Percentiles rank a stretch among this genome's conserved stretches.
Evolutionary conservation across 2,113 vertebrate species (phyloP).

Genomic region (Poeciliopsis turrubarensis): DNA sequence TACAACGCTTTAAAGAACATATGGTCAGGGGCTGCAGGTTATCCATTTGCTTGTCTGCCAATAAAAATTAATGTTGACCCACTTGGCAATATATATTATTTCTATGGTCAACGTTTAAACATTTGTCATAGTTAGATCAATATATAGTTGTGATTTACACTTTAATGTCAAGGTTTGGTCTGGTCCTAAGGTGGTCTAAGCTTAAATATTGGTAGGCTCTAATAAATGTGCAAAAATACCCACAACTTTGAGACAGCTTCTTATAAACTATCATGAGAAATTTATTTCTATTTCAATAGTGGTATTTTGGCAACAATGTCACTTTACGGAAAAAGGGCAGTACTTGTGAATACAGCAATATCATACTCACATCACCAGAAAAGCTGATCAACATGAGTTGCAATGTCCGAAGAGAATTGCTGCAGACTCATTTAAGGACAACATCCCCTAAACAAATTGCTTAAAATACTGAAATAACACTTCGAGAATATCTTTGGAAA

Average conservation of each 20-base stretch:
- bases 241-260: no score
- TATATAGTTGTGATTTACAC: background rate
- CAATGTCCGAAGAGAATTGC: background rate
- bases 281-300: no score
- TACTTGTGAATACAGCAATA: no score
- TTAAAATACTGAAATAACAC: background rate
- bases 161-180: background rate
- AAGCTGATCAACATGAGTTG: no score
- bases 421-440: background rate
- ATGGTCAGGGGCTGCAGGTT: background rate
- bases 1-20: background rate
- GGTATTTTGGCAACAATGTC: no score
- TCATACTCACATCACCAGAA: no score
- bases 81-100: background rate
- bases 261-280: no score
- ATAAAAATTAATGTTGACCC: background rate
- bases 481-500: background rate
- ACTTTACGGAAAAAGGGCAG: no score
- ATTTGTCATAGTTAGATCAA: background rate
- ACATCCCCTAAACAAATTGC: background rate
- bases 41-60: background rate
- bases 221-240: background rate
- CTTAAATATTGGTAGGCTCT: background rate
- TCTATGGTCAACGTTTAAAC: background rate
- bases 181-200: background rate